Evolutionary conservation across 2,113 vertebrate species (phyloP).

Genomic region (Scomber colias): DNA sequence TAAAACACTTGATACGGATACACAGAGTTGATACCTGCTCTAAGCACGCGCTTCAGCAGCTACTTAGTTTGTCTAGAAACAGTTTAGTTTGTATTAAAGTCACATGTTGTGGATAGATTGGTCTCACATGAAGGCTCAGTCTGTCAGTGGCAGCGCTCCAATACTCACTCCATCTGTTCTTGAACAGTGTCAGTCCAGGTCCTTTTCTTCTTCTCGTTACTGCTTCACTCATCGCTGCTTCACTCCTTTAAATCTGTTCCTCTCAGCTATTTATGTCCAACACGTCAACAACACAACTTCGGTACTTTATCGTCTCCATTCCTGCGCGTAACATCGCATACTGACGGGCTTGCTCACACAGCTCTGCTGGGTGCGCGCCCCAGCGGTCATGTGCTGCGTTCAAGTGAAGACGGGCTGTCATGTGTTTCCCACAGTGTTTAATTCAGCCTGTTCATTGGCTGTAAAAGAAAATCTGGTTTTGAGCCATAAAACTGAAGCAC

Average conservation of each 20-base stretch:
- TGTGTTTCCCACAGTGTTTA: no score
- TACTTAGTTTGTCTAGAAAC: neutral
- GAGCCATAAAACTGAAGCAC: no score
- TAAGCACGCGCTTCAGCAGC: neutral
- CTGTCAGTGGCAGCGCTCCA: neutral
- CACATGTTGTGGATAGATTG: no score
- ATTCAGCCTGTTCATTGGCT: no score
- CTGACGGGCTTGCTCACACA: no score
- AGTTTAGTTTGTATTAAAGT: no score
- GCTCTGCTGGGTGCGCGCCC: no score
- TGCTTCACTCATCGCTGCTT: slow-evolving; percentile 61
- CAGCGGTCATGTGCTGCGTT: neutral
- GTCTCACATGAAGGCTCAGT: no score
- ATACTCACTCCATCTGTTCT: slow-evolving; percentile 77
- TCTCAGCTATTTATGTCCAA: neutral
- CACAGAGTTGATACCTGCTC: neutral
- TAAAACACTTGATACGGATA: neutral
- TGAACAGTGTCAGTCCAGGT: neutral
- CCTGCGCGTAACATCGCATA: neutral
- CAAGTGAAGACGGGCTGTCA: neutral
- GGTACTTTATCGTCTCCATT: slow-evolving; percentile 24
- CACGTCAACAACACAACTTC: neutral
- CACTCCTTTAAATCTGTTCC: neutral
- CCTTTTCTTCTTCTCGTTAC: slow-evolving; percentile 37
- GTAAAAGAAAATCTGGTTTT: no score